Evolutionary conservation across 2,797 vertebrate genomes (phyloP).

Genomic region (Sebastolobus alascanus): DNA sequence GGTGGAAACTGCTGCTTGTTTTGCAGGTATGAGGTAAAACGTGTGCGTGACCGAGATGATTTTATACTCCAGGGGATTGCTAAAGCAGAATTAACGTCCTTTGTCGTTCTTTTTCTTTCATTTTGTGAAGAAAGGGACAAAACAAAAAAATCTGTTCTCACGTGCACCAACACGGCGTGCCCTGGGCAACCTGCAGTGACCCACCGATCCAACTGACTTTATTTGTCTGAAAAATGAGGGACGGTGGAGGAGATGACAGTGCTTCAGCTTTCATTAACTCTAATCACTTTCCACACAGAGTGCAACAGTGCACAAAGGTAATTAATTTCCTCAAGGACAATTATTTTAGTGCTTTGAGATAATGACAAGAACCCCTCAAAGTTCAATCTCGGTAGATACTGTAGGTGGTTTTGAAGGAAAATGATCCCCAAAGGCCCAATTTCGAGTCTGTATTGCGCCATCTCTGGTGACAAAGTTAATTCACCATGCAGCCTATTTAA

Average conservation of each 20-base stretch:
- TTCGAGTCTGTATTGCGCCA: constrained; percentile 13
- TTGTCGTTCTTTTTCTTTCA: background rate
- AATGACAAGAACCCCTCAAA: constrained; percentile 76
- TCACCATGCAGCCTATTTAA: constrained; percentile 19
- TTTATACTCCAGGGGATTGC: constrained; percentile 2
- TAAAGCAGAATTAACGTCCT: constrained; percentile 1
- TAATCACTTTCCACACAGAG: constrained; percentile 74
- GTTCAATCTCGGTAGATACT: constrained; percentile 63
- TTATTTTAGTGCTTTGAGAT: constrained; percentile 82
- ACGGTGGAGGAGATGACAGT: constrained; percentile 74
- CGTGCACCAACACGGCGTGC: constrained; percentile 31
- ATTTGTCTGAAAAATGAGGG: constrained; percentile 79
- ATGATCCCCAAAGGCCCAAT: constrained; percentile 50
- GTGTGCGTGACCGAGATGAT: background rate
- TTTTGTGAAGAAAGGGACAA: background rate
- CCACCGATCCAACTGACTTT: constrained; percentile 51
- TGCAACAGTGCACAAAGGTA: constrained; percentile 81
- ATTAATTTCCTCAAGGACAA: constrained; percentile 89
- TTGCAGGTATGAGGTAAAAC: constrained; percentile 20
- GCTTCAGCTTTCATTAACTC: constrained; percentile 80
- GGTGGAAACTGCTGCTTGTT: constrained; percentile 37
- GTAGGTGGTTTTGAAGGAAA: constrained; percentile 63
- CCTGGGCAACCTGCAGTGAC: constrained; percentile 34
- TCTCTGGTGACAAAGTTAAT: constrained; percentile 48
- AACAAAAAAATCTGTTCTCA: constrained; percentile 13